Base-by-base conservation (phyloP, 2,888 invertebrate species). In the Dusona sp. region DNA sequence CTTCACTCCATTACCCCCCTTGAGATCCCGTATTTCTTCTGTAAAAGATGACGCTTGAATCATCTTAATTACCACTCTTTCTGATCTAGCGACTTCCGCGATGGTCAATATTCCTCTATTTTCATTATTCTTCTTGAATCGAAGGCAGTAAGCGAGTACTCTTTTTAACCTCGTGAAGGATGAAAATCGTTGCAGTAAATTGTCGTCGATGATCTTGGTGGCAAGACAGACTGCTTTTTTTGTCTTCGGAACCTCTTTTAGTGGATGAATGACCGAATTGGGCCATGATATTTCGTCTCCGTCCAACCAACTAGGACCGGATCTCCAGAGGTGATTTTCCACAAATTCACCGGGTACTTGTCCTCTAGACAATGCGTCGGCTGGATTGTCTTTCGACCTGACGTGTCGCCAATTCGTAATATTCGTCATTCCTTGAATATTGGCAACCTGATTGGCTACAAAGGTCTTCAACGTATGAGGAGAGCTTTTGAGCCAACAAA, bases 361-460 rank as follows among this genome's bases (percentile, higher is more conserved):
- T 11, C 88, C 88, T 48, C 87, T 36, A 11, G 88, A 89, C 3
- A 83, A n/a, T 0, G 85, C 45, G 61, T 90, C 89, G 0, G 89
- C 89, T 0, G 88, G 89, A 75, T 90, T 89, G 9, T 88, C 84
- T 9, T 42, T 16, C 0, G 88, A 79, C 7, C 75, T 54, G 1
- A 88, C 84, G 29, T 89, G 87, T 2, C 70, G 36, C 89, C 89
- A 89, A 19, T 70, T 36, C 25, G 11, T 29, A 0, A 54, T 13
- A 3, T 54, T 25, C 9, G 88, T 87, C 1, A 67, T 11, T 8
- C 25, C 19, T 70, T 88, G 88, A 2, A 87, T 86, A 6, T 75
- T 77, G 0, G 83, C 42, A 1, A 88, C 86, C 1, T 86, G 85
- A 61, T 88, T 88, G 4, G 82, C 88, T 16, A 88, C 79, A 33